phyloP scores from a whole-genome alignment of 2,888 invertebrate species.

The Cerastoderma edule region DNA sequence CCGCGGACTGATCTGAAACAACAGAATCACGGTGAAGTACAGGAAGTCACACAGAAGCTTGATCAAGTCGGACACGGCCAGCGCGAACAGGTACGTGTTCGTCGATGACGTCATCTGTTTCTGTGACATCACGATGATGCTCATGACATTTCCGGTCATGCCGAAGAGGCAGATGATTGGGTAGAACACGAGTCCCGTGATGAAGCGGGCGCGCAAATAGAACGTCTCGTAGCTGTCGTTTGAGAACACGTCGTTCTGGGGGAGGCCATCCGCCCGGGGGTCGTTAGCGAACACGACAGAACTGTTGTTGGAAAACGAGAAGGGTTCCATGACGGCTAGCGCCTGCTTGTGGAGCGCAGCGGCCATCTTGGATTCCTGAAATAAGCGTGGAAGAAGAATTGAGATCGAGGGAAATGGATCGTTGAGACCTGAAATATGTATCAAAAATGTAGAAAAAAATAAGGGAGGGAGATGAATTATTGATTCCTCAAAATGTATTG shows the following conservation, averaged over 20 bases:
- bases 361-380: slow-evolving; percentile 43
- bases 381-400: too few species aligned
- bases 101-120: slow-evolving; percentile 81
- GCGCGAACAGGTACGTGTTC: slow-evolving; percentile 79
- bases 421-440: too few species aligned
- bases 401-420: too few species aligned
- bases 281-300: slow-evolving; percentile 18
- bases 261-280: background rate
- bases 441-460: too few species aligned
- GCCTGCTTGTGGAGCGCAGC: slow-evolving; percentile 11
- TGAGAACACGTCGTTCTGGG: slow-evolving; percentile 3
- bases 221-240: slow-evolving; percentile 69
- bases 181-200: slow-evolving; percentile 80
- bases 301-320: slow-evolving; percentile 4
- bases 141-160: slow-evolving; percentile 78
- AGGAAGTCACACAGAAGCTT: slow-evolving; percentile 81
- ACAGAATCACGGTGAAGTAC: slow-evolving; percentile 79
- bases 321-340: slow-evolving; percentile 16
- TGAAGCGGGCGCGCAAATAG: slow-evolving; percentile 75
- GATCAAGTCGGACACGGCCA: slow-evolving; percentile 80
- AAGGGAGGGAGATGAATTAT: too few species aligned
- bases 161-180: slow-evolving; percentile 80
- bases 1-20: slow-evolving; percentile 69
- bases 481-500: too few species aligned
- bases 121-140: slow-evolving; percentile 78